These are phyloP conservation scores for Zoanthus sociatus DNA, from an alignment of 92 coral and sea anemone genomes.

Conservation along the genomic window DNA sequence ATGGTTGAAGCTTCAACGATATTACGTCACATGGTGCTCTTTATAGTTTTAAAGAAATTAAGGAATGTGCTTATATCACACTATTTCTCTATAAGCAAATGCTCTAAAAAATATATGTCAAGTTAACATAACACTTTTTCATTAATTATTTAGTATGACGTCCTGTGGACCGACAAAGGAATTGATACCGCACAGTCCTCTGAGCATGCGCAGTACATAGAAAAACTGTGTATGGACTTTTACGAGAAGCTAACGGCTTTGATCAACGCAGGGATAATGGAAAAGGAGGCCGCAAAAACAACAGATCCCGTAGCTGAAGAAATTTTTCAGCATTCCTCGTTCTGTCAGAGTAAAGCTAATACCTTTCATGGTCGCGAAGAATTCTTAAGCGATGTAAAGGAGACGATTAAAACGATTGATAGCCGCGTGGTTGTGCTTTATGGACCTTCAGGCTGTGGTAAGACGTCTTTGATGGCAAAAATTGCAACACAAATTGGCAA, in stretches of 20 bases:
- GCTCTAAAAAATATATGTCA: background rate
- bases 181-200: conserved; percentile 72
- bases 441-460: conserved; percentile 98
- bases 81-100: no score
- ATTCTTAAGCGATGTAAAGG: conserved; percentile 67
- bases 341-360: conserved; percentile 89
- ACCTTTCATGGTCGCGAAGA: conserved; percentile 85
- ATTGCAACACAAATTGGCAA: conserved; percentile 69
- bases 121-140: background rate
- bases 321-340: conserved; percentile 86
- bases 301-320: conserved; percentile 87
- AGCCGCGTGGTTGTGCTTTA: conserved; percentile 74
- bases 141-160: conserved; percentile 58
- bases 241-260: conserved; percentile 72
- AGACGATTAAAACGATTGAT: conserved; percentile 61
- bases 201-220: conserved; percentile 87
- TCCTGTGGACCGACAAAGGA: conserved; percentile 88
- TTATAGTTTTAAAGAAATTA: no score
- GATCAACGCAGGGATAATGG: conserved; percentile 79
- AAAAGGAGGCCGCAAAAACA: conserved; percentile 72
- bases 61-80: no score
- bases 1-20: no score
- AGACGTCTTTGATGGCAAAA: conserved; percentile 96
- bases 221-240: conserved; percentile 80
- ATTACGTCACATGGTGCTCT: no score